Percentiles rank a stretch among this genome's conserved stretches.
Evolutionary conservation across 2,797 vertebrate species (phyloP).

Genomic region (Molossus alvarezi): DNA sequence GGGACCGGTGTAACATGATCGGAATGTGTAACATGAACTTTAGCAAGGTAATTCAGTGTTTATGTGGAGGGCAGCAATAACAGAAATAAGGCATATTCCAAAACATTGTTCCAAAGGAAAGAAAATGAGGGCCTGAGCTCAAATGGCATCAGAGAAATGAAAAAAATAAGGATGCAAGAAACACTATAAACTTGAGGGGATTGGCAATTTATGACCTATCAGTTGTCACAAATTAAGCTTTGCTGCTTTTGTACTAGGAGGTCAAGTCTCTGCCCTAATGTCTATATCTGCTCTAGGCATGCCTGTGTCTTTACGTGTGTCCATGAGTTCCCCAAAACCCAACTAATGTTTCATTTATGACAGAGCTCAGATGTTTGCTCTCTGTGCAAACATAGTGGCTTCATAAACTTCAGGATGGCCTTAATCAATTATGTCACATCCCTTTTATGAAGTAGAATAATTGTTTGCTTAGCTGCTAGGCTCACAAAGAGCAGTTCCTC

Average conservation of each 20-base stretch:
- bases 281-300: not conserved
- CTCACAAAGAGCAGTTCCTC: slow-evolving; percentile 51
- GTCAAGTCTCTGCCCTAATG: not conserved
- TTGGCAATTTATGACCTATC: not conserved
- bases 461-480: slow-evolving; percentile 46
- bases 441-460: slow-evolving; percentile 63
- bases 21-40: not conserved
- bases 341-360: slow-evolving; percentile 50
- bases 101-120: not conserved
- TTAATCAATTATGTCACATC: slow-evolving; percentile 61
- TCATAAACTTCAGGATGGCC: slow-evolving; percentile 7
- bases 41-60: not conserved
- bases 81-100: not conserved
- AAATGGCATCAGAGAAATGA: not conserved
- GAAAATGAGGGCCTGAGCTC: not conserved
- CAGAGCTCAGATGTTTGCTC: not conserved
- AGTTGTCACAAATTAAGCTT: not conserved
- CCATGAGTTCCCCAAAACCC: not conserved
- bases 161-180: not conserved
- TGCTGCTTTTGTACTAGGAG: not conserved
- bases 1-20: not conserved
- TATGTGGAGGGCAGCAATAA: not conserved
- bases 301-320: not conserved
- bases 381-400: slow-evolving; percentile 37
- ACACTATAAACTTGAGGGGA: not conserved